phyloP scores from a whole-genome alignment of 2,797 vertebrate species.

The Sebastes hubbsi region DNA sequence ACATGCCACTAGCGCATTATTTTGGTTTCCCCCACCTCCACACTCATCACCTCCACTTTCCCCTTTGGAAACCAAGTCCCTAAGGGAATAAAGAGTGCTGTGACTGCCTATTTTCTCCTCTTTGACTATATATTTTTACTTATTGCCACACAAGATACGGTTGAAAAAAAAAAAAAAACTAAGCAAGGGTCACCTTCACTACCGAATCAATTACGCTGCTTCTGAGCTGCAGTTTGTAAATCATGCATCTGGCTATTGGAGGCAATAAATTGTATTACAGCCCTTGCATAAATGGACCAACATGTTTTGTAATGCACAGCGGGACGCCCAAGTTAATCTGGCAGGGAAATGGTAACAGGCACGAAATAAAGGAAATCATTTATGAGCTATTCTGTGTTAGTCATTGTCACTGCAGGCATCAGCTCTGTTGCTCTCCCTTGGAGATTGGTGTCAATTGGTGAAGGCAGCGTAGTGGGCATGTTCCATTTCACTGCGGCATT shows the following conservation, averaged over 20 bases:
- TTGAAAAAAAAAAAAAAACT: conserved; percentile 71
- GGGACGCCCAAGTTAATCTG: conserved; percentile 61
- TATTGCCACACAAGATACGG: conserved; percentile 77
- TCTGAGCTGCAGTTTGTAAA: conserved; percentile 85
- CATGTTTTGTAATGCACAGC: conserved; percentile 86
- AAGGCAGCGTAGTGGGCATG: conserved; percentile 57
- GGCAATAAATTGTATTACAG: conserved; percentile 89
- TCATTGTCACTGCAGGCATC: conserved; percentile 60
- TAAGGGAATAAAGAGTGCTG: background rate
- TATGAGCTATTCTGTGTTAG: conserved; percentile 56
- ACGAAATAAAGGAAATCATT: conserved; percentile 79
- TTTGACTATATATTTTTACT: conserved; percentile 41
- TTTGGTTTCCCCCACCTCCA: background rate
- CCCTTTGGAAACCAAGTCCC: conserved; percentile 34
- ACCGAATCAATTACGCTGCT: conserved; percentile 89
- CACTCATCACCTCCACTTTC: conserved; percentile 1
- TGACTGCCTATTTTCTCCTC: conserved; percentile 11
- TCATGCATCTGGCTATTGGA: conserved; percentile 87
- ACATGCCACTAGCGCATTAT: conserved; percentile 21
- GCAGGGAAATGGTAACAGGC: conserved; percentile 46
- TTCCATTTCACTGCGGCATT: conserved; percentile 69
- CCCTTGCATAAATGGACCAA: conserved; percentile 84
- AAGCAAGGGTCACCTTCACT: conserved; percentile 89
- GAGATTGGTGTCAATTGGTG: conserved; percentile 67
- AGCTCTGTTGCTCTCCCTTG: conserved; percentile 37